A percentile compares a stretch with the other conserved stretches of the same genome.
These are phyloP conservation scores for Silvanus unidentatus DNA, from an alignment of 2,888 invertebrate species.

Conservation along the genomic window DNA sequence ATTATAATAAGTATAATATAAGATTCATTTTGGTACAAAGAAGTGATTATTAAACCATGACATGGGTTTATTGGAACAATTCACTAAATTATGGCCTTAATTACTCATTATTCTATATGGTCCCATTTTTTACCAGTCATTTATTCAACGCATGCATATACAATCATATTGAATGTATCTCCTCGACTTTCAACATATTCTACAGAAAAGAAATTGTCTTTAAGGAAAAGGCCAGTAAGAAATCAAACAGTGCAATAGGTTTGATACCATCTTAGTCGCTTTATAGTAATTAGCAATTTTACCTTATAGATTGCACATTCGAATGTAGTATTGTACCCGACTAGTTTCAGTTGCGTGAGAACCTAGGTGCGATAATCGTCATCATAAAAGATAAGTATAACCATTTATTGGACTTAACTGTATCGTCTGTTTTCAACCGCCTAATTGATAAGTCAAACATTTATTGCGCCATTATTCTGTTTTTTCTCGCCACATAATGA, in stretches of 20 bases:
- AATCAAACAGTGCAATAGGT: neutral
- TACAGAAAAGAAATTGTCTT: too few species aligned
- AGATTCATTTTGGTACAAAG: neutral
- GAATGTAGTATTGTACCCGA: neutral
- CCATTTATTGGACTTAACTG: constrained; percentile 4
- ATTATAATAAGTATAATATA: too few species aligned
- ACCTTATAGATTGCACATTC: neutral
- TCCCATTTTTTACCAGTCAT: too few species aligned
- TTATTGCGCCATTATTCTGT: too few species aligned
- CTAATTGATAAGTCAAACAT: neutral
- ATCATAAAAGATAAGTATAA: constrained; percentile 4
- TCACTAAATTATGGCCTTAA: too few species aligned
- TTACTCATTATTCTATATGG: too few species aligned
- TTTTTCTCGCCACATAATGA: too few species aligned
- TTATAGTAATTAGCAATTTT: neutral
- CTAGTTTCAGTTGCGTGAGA: constrained; percentile 3
- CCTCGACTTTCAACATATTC: too few species aligned
- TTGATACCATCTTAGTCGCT: neutral
- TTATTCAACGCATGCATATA: too few species aligned
- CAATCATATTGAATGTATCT: too few species aligned
- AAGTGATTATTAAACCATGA: neutral
- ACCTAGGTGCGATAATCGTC: constrained; percentile 4
- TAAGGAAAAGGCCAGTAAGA: too few species aligned
- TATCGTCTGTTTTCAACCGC: constrained; percentile 1
- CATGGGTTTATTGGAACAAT: too few species aligned